Conservation (phyloP, 1,140 invertebrate genomes). For the Eubasilissa regina region DNA sequence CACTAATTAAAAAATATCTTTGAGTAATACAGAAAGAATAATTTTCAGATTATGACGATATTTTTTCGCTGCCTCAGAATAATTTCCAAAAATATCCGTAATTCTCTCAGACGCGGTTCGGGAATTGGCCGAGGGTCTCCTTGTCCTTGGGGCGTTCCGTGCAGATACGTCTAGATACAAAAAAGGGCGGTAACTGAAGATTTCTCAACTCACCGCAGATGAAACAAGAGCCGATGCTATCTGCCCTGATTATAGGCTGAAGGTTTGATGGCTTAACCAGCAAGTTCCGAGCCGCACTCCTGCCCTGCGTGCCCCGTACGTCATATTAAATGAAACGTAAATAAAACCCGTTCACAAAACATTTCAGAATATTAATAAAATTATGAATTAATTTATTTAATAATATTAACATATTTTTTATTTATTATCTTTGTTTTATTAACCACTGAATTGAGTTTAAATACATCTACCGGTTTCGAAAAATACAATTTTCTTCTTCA, state of each 20-base stretch:
- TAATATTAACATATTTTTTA: no score
- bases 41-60: no score
- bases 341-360: constrained; percentile 19
- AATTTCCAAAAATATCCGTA: no score
- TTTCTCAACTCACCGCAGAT: constrained; percentile 31
- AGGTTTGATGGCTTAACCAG: constrained; percentile 28
- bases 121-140: neutral
- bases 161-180: constrained; percentile 12
- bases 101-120: neutral
- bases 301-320: neutral
- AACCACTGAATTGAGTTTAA: no score
- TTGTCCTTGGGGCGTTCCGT: neutral
- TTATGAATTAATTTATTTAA: no score
- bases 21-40: no score
- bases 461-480: no score
- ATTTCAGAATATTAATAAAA: neutral
- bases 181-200: constrained; percentile 21
- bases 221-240: constrained; percentile 34
- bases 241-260: constrained; percentile 34
- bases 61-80: no score
- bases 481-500: no score
- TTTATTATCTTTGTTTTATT: no score
- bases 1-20: no score
- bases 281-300: neutral
- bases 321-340: constrained; percentile 16